These are phyloP conservation scores for Chanos chanos DNA, from an alignment of 2,797 vertebrate species.

Conservation along the genomic window DNA sequence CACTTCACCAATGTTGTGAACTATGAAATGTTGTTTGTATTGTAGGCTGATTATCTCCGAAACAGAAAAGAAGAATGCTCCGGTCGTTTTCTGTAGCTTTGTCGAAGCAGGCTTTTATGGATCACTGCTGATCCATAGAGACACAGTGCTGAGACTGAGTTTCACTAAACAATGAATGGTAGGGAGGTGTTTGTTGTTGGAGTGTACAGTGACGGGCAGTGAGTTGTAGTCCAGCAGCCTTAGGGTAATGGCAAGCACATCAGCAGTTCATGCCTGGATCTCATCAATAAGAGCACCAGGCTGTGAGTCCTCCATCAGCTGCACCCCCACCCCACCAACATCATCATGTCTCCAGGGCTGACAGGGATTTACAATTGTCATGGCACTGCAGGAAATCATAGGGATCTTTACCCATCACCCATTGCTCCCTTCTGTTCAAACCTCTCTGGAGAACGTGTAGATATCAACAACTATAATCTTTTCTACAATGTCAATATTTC, in stretches of 20 bases:
- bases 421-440: slow-evolving; percentile 5
- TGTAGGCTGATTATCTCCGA: too few species aligned
- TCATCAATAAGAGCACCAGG: slow-evolving; percentile 35
- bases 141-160: too few species aligned
- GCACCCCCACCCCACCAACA: slow-evolving; percentile 1
- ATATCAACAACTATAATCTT: slow-evolving; percentile 20
- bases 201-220: slow-evolving; percentile 24
- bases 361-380: slow-evolving; percentile 28
- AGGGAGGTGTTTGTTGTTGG: background rate
- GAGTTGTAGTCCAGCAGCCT: slow-evolving; percentile 44
- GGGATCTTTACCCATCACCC: slow-evolving; percentile 19
- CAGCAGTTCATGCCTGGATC: slow-evolving; percentile 49
- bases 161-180: background rate
- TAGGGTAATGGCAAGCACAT: slow-evolving; percentile 54
- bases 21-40: too few species aligned
- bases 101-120: too few species aligned
- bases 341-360: background rate
- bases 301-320: slow-evolving; percentile 23
- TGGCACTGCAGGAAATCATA: slow-evolving; percentile 33
- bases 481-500: slow-evolving; percentile 3
- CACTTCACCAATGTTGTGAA: too few species aligned
- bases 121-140: too few species aligned
- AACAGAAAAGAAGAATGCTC: too few species aligned
- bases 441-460: slow-evolving; percentile 9
- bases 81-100: too few species aligned